Base-by-base conservation (phyloP, 2,888 invertebrate genomes). In the Pandemis corylana region DNA sequence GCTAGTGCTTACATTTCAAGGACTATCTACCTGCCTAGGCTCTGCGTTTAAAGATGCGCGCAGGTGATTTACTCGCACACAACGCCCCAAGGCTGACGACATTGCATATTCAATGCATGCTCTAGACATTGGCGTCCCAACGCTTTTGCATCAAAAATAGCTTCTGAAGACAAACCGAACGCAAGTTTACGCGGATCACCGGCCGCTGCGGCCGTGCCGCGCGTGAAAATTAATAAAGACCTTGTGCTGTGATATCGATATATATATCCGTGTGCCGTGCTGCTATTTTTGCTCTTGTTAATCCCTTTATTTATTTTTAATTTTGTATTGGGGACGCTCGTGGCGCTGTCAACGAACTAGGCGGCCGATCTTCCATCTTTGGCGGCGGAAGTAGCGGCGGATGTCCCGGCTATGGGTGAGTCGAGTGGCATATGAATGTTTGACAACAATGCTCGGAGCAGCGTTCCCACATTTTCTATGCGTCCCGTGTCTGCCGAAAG, bases 41-140 rank as follows among this genome's bases (percentile, higher is more conserved):
- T 28, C 64, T 15, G 5, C 46, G 65, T 66, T 59, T 69, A 53
- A 70, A 75, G 75, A 75, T 67, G 70, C 67, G 46, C 20, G 63
- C 75, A 75, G 74, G 75, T 70, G 74, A 75, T 73, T 65, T 73
- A 69, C 73, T 69, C 73, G 42, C 73, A 68, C 68, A 56, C 63
- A n/a, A 71, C 51, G 51, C 36, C 56, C 85, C 90, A 90, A 89
- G 92, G 88, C 89, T 91, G 90, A 89, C 90, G 91, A 89, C 91
- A 94, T 94, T 94, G 94, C 94, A 94, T 94, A 94, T 94, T 94
- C 94, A 90, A 83, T 93, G 92, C 94, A 93, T 94, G 94, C 92
- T 92, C 93, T 93, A 91, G 94, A 94, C 94, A 93, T 94, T 94
- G 94, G 92, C 93, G 92, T 90, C 92, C 86, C 90, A 90, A 88